A percentile compares a stretch with the other conserved stretches of the same genome.
Evolutionary conservation across 2,888 invertebrate species (phyloP).

Genomic region (Thera obeliscata): DNA sequence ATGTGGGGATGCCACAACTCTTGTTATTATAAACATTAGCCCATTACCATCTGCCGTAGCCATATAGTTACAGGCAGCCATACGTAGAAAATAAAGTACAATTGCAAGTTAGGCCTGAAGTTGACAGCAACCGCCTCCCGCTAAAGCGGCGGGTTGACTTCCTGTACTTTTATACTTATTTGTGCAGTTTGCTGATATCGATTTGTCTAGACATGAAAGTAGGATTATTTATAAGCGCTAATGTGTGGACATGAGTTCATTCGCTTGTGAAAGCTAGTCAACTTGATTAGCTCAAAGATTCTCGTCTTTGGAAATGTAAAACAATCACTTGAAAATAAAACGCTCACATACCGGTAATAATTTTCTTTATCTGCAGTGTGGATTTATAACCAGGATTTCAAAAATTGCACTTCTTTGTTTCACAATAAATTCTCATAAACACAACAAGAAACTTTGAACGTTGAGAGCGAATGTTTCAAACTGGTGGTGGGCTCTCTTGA

Average conservation of each 20-base stretch:
- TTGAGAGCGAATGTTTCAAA: slow-evolving; percentile 58
- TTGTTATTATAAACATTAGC: too few relatives aligned
- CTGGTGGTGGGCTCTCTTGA: slow-evolving; percentile 60
- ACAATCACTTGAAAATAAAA: background rate
- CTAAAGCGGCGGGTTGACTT: slow-evolving; percentile 37
- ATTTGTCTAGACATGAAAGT: slow-evolving; percentile 38
- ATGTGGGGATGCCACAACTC: too few relatives aligned
- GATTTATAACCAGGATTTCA: background rate
- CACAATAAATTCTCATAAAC: slow-evolving; percentile 28
- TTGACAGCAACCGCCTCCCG: slow-evolving; percentile 65
- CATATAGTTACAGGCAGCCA: background rate
- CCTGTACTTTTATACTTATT: slow-evolving; percentile 48
- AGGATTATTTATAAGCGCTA: slow-evolving; percentile 10
- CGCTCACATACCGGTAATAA: background rate
- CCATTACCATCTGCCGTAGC: too few relatives aligned
- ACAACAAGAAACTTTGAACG: slow-evolving; percentile 39
- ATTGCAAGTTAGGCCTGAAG: slow-evolving; percentile 66
- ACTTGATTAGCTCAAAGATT: background rate
- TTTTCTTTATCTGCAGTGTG: background rate
- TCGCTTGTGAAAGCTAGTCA: background rate
- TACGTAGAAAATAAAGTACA: slow-evolving; percentile 54
- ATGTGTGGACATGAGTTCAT: background rate
- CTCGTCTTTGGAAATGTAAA: background rate
- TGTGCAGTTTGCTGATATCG: slow-evolving; percentile 43
- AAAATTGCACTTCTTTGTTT: slow-evolving; percentile 14